These are phyloP conservation scores for Mergus octosetaceus DNA, from an alignment of 2,797 vertebrate species.

Conservation along the genomic window DNA sequence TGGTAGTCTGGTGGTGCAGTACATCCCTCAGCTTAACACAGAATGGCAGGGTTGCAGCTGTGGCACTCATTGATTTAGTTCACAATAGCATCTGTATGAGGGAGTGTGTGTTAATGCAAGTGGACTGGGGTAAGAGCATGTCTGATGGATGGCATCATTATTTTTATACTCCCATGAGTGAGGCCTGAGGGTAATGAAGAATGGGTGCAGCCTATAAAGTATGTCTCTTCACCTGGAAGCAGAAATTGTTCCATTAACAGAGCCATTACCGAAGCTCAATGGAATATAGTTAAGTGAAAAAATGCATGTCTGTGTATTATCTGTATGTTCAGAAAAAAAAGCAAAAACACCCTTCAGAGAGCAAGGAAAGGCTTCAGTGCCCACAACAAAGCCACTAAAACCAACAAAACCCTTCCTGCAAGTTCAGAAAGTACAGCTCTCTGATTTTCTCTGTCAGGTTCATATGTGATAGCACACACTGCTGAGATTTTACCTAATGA, in stretches of 20 bases:
- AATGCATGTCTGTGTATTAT: not conserved
- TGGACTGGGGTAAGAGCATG: not conserved
- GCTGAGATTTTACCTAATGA: not conserved
- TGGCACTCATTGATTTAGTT: rapidly evolving
- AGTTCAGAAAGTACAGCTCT: not conserved
- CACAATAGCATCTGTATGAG: not conserved
- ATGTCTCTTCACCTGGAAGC: not conserved
- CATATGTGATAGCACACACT: not conserved
- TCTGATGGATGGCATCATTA: not conserved
- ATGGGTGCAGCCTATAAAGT: not conserved
- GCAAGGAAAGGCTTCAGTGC: not conserved
- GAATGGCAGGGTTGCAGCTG: not conserved
- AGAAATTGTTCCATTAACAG: not conserved
- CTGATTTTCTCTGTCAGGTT: not conserved
- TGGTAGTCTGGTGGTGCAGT: not conserved
- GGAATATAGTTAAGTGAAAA: not conserved
- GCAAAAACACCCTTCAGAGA: not conserved
- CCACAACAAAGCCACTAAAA: not conserved
- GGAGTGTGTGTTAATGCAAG: not conserved
- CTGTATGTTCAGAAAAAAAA: not conserved
- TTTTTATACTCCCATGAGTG: not conserved
- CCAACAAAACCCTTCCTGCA: not conserved
- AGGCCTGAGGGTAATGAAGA: not conserved
- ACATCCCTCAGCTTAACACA: not conserved
- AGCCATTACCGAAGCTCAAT: not conserved